Base-by-base conservation (phyloP, 64 coral and sea anemone species). In the Orbicella faveolata region DNA sequence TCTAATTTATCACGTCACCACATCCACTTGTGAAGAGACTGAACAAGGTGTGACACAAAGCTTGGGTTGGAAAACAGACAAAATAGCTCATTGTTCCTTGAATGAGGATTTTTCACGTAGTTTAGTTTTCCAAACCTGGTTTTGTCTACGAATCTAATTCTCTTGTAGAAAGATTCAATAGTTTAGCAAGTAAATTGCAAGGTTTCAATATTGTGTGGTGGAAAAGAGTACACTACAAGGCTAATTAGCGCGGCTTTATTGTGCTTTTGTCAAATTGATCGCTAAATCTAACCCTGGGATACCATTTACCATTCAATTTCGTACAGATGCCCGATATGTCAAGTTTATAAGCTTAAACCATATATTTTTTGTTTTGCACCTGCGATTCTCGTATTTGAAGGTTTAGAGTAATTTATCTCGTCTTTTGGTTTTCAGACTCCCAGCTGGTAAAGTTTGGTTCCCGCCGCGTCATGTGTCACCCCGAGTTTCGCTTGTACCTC, bases 401-500 rank as follows among this genome's bases (percentile, higher is more conserved):
- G 7, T 16, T 59, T 36, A 1, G 4, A 15, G 6, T 81, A 62
- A 81, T 33, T 63, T 62, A 11, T 77, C 35, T 77, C 59, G 6
- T 9, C 7, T 90, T 26, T 84, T 78, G 83, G 6, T 81, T 26
- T 36, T 14, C 81, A 98, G 96, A 93, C 57, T 79, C 83, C 3
- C 90, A 98, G 76, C 67, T 94, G 14, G 96, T 98, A 52, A 95
- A 90, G 74, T 98, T 94, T 61, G 90, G 96, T 18, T 92, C 78
- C 75, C 93, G 96, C 63, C 93, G 96, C 57, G 93, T 98, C 77
- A 98, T 90, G 81, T 98, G 96, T 65, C 93, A 98, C 44, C 93
- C 93, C 69, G 90, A 93, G 53, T 98, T 98, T 61, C 90, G 90
- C 68, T 69, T 98, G 23, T 98, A 95, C 75, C 64, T 98, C 37